Evolutionary conservation across 2,888 invertebrate genomes (phyloP).

Genomic region (Hirtodrosophila duncani): DNA sequence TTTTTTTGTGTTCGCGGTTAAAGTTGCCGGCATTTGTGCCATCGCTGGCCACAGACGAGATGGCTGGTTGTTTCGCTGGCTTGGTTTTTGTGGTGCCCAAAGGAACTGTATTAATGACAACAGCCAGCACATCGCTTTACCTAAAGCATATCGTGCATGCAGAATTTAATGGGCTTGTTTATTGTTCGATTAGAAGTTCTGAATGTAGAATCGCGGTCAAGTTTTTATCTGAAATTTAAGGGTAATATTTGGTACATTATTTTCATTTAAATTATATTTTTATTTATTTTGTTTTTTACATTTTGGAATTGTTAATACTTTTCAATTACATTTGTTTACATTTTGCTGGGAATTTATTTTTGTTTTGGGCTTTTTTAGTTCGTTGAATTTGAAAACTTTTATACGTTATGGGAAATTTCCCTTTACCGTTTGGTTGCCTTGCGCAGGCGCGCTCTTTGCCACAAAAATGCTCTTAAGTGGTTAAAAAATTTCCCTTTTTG

Average conservation of each 20-base stretch:
- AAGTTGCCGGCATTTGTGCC: constrained; percentile 63
- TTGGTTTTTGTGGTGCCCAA: constrained; percentile 55
- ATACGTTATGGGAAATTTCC: constrained; percentile 17
- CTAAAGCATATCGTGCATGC: too few relatives aligned
- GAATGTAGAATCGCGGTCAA: too few relatives aligned
- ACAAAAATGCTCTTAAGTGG: constrained; percentile 1
- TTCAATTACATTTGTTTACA: constrained; percentile 48
- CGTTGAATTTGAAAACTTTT: constrained; percentile 30
- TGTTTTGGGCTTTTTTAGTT: constrained; percentile 53
- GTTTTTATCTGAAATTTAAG: not conserved
- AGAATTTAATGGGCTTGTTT: constrained; percentile 9
- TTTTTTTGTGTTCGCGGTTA: constrained; percentile 45
- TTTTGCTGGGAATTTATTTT: constrained; percentile 25
- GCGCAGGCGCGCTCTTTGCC: constrained; percentile 47
- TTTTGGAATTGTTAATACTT: too few relatives aligned
- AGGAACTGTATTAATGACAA: constrained; percentile 44
- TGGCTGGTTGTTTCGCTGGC: constrained; percentile 39
- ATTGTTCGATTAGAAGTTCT: too few relatives aligned
- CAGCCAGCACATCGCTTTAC: too few relatives aligned
- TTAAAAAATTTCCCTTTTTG: not conserved
- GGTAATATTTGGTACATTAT: not conserved
- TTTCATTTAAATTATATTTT: not conserved
- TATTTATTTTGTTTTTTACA: not conserved
- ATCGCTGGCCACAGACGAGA: constrained; percentile 46
- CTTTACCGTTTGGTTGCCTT: constrained; percentile 34